Percentiles rank a stretch among this genome's conserved stretches.
Evolutionary conservation across 2,888 invertebrate species (phyloP).

Genomic region (Diaperis boleti): DNA sequence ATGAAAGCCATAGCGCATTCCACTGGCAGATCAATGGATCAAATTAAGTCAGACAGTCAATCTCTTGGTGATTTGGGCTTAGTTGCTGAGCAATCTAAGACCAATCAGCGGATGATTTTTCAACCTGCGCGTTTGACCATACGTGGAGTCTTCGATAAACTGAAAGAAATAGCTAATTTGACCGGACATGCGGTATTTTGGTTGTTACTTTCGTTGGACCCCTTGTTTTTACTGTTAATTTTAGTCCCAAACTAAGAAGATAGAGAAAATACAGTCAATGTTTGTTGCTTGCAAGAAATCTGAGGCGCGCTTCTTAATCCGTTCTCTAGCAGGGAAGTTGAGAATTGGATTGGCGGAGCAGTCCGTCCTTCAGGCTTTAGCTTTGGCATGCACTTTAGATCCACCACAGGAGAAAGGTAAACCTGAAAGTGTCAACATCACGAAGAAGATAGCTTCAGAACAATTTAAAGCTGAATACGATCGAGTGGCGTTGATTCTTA

Average conservation of each 20-base stretch:
- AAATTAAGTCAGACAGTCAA: conserved; percentile 81
- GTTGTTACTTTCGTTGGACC: too few species aligned
- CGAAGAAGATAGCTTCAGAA: conserved; percentile 74
- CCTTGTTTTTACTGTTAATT: conserved; percentile 40
- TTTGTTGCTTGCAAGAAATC: conserved; percentile 91
- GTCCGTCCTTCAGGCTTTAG: conserved; percentile 91
- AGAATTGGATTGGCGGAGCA: conserved; percentile 98
- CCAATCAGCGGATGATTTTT: conserved; percentile 90
- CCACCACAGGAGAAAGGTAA: conserved; percentile 79
- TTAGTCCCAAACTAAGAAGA: conserved; percentile 85
- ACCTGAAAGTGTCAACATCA: conserved; percentile 73
- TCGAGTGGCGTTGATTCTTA: conserved; percentile 80
- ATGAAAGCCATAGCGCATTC: conserved; percentile 95
- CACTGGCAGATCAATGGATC: conserved; percentile 86
- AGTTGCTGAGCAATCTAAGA: conserved; percentile 88
- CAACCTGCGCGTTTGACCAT: conserved; percentile 84
- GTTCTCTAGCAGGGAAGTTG: conserved; percentile 93
- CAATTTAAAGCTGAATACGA: conserved; percentile 82
- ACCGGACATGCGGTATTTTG: conserved; percentile 82
- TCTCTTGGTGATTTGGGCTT: conserved; percentile 89
- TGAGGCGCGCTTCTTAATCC: conserved; percentile 90
- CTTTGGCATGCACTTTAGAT: conserved; percentile 84
- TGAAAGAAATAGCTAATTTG: conserved; percentile 89
- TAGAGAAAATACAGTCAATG: conserved; percentile 90
- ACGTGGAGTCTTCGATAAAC: conserved; percentile 80